Evolutionary conservation across 2,888 invertebrate species (phyloP), one percentile per base, ranked within the genome.

Genomic region (Prosapia bicincta): DNA sequence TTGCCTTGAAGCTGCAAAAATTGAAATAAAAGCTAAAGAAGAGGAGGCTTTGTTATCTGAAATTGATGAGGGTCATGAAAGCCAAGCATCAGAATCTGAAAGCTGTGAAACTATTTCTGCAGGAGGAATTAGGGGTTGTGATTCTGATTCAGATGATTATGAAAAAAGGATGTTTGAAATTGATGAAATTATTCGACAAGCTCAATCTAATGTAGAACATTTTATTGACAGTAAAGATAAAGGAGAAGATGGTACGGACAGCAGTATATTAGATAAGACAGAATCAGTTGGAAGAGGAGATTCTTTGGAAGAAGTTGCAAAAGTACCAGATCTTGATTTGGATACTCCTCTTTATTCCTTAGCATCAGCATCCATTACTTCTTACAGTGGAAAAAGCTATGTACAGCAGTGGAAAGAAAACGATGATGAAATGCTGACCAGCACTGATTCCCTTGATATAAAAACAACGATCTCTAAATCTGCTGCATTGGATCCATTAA

Each of bases 1-100:
- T 25, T 94, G 96, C 82, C 88, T 93, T 68, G 95, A 94, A 84
- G 95, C 93, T 0, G 91, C 94, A 79, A 89, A 91, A 81, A 93
- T 94, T 72, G 96, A 97, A 86, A 88, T 92, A 68, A 90, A 92
- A 78, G 95, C 93, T 0, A 91, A 93, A 82, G 94, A 95, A 85
- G 96, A 96, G 84, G 96, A 95, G 82, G 93, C 93, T 24, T 83
- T 93, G 72, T 85, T 97, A 7, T 83, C 85, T 1, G 86, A 87
- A 83, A 87, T 87, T 43, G 87, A 87, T 43, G 87, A 87, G 77
- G 90, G 90, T 77, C 87, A 87, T 80, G 90, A 90, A 77, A 90
- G 86, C 79, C 83, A 86, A 75, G 85, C 86, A 3, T 89, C 89
- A 0, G 89, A 89, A 82, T 86, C 87, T 3, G 88, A 87, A 83